Percentiles rank a stretch among this genome's conserved stretches.
Conservation (phyloP, 2,888 invertebrate genomes). For the Lepidocyrtoides sp. region DNA sequence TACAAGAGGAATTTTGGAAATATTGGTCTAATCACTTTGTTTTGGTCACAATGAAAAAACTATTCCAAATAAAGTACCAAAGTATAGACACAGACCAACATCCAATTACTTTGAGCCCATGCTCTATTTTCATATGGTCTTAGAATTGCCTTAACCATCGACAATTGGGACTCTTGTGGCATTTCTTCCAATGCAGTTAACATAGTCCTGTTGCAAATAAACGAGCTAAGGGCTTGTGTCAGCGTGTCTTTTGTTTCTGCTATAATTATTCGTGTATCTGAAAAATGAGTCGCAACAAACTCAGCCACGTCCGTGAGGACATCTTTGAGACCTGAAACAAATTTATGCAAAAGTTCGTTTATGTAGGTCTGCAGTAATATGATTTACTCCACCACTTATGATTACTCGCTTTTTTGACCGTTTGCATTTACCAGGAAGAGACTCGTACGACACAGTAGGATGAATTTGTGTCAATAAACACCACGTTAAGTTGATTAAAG, state of each 20-base stretch:
- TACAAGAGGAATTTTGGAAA: not conserved
- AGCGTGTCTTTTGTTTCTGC: slow-evolving; percentile 92
- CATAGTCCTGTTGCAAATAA: slow-evolving; percentile 91
- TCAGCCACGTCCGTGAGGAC: slow-evolving; percentile 88
- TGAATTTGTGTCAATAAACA: slow-evolving; percentile 90
- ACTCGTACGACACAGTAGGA: slow-evolving; percentile 89
- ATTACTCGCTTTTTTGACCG: too few species aligned
- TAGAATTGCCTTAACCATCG: slow-evolving; percentile 91
- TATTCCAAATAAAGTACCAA: too few species aligned
- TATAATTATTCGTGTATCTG: slow-evolving; percentile 91
- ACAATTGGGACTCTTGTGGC: slow-evolving; percentile 90
- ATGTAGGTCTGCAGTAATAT: too few species aligned
- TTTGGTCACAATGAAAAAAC: too few species aligned
- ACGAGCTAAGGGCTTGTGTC: slow-evolving; percentile 92
- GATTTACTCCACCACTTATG: too few species aligned
- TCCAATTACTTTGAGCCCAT: slow-evolving; percentile 95
- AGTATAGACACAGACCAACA: slow-evolving; percentile 89
- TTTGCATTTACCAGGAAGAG: slow-evolving; percentile 88
- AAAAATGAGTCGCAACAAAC: slow-evolving; percentile 92
- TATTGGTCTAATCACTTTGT: not conserved
- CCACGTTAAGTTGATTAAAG: slow-evolving; percentile 90
- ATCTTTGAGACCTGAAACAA: slow-evolving; percentile 52
- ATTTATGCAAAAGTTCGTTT: not conserved
- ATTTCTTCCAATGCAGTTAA: slow-evolving; percentile 91
- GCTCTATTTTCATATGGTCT: slow-evolving; percentile 94